Percentiles rank a stretch among this genome's conserved stretches.
phyloP scores from a whole-genome alignment of 2,888 invertebrate genomes.

The Apodemia hepburni region DNA sequence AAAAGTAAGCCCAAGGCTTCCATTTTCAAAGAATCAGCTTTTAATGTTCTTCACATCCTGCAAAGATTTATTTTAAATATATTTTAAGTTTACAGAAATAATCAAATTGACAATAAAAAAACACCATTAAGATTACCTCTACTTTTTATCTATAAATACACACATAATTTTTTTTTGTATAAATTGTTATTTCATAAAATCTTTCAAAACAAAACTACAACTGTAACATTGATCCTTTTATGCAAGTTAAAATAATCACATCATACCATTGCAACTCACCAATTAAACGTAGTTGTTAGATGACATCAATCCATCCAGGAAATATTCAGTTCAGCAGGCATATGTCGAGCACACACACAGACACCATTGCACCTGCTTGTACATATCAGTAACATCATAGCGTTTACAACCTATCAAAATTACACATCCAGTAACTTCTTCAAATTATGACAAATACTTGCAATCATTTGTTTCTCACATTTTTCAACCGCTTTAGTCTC shows the following conservation, averaged over 20 bases:
- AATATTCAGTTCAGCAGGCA: conserved; percentile 29
- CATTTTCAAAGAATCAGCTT: no score
- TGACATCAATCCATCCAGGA: conserved; percentile 26
- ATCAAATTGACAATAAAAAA: no score
- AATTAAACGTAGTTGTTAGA: conserved; percentile 28
- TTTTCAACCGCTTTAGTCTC: conserved; percentile 16
- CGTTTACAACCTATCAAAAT: conserved; percentile 34
- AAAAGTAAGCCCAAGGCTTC: no score
- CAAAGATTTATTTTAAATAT: no score
- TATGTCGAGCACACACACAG: conserved; percentile 38
- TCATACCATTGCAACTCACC: conserved; percentile 42
- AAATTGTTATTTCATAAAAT: neutral
- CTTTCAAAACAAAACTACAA: conserved; percentile 8
- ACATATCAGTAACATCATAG: conserved; percentile 31
- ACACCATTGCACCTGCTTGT: conserved; percentile 36
- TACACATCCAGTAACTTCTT: conserved; percentile 33
- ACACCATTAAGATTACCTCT: no score
- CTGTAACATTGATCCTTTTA: conserved; percentile 7
- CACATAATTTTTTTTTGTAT: neutral
- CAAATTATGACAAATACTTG: conserved; percentile 29
- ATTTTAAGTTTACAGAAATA: no score
- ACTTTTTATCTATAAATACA: no score
- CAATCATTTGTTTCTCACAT: conserved; percentile 26
- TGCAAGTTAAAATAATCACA: conserved; percentile 26
- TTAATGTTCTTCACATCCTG: no score